A percentile compares a stretch with the other conserved stretches of the same genome.
These are phyloP conservation scores for Tinea pellionella DNA, from an alignment of 2,888 invertebrate genomes.

Conservation along the genomic window DNA sequence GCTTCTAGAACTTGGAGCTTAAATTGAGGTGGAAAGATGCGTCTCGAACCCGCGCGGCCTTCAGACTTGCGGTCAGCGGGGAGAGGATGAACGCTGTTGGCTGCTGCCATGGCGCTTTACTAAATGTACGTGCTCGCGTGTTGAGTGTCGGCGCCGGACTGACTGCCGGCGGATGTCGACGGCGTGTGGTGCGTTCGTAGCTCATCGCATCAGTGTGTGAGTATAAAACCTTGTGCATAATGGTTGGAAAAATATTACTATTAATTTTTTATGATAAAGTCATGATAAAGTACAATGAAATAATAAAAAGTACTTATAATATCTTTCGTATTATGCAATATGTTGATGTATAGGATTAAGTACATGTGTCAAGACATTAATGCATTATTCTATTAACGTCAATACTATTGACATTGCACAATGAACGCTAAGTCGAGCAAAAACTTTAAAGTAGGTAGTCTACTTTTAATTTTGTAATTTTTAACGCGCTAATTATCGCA, in stretches of 20 bases:
- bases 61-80: conserved; percentile 59
- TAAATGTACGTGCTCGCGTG: conserved; percentile 50
- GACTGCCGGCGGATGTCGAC: conserved; percentile 69
- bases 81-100: conserved; percentile 48
- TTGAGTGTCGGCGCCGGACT: conserved; percentile 64
- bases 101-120: conserved; percentile 44
- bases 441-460: too few relatives aligned
- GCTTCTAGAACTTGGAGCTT: conserved; percentile 90
- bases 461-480: too few relatives aligned
- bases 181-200: conserved; percentile 18
- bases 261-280: conserved; percentile 13
- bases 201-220: conserved; percentile 41
- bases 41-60: conserved; percentile 81
- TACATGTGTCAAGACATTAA: too few relatives aligned
- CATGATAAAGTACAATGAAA: too few relatives aligned
- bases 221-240: conserved; percentile 29
- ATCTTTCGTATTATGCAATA: too few relatives aligned
- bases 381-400: too few relatives aligned
- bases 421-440: too few relatives aligned
- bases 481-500: too few relatives aligned
- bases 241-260: conserved; percentile 15
- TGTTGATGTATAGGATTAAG: too few relatives aligned
- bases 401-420: too few relatives aligned
- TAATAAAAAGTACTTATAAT: too few relatives aligned
- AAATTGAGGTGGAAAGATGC: conserved; percentile 90